phyloP scores from a whole-genome alignment of 2,888 invertebrate genomes.

The Drosophila stalkeri region DNA sequence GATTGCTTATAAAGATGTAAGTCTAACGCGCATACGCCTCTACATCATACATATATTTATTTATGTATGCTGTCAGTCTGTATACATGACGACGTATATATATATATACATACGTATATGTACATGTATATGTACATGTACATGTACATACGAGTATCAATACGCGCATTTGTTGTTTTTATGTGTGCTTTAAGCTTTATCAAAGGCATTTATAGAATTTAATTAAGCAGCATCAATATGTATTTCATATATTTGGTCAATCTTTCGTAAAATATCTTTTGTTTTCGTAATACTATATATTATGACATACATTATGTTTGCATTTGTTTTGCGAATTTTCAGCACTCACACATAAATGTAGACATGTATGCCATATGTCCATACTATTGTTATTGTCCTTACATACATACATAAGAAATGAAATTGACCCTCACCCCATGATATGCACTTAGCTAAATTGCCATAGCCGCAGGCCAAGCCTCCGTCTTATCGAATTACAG shows the following conservation, averaged over 20 bases:
- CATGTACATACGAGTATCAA: too few relatives aligned
- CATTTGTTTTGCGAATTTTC: background rate
- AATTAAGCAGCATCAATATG: background rate
- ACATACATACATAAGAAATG: too few relatives aligned
- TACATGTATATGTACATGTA: too few relatives aligned
- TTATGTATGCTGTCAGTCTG: background rate
- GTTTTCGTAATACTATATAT: background rate
- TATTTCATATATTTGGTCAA: background rate
- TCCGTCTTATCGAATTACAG: conserved; percentile 32
- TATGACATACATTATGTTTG: background rate
- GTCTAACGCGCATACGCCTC: conserved; percentile 56
- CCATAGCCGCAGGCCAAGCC: conserved; percentile 31
- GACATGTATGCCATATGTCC: background rate
- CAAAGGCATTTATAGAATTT: conserved; percentile 7
- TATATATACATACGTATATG: too few relatives aligned
- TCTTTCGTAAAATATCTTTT: background rate
- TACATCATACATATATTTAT: background rate
- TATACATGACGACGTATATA: background rate
- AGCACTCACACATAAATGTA: conserved; percentile 1
- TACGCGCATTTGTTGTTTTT: background rate
- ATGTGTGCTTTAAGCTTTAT: background rate
- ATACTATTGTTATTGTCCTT: conserved; percentile 3
- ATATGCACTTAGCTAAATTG: conserved; percentile 32
- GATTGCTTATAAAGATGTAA: conserved; percentile 55
- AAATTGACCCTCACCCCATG: background rate